Base-by-base conservation (phyloP, 1,140 invertebrate species). In the Pseudoatta argentina region DNA sequence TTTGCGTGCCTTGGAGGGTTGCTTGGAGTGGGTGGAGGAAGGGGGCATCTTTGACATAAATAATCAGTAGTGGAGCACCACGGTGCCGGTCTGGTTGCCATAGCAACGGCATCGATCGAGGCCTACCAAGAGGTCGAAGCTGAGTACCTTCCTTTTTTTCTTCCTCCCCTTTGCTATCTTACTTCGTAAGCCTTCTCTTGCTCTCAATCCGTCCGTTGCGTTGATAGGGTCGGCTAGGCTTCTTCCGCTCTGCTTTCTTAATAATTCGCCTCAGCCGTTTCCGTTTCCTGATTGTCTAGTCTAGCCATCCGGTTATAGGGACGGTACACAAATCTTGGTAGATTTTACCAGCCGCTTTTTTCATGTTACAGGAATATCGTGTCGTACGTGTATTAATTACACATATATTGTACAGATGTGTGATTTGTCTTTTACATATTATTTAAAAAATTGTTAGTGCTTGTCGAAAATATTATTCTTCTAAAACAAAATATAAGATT, bases 31-130 rank as follows among this genome's bases (percentile, higher is more conserved):
- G 55, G 55, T n/a, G 27, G 44, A 59, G 44, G 27, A 90, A 89
- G 88, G 92, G 92, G 90, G 93, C 91, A 95, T 95, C 94, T 94
- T 95, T 95, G 94, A 95, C 94, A 94, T 95, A 94, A 95, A 95
- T 95, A 95, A 95, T 94, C 93, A 94, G 93, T 91, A 94, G 93
- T 93, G 91, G 92, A 95, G 93, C 93, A 94, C 92, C 92, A 91
- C 91, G 91, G 88, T 88, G 86, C 87, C 86, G 39, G 87, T 89
- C 86, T 69, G 83, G 94, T 95, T 87, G 88, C 92, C 91, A 94
- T 94, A 93, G 92, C 86, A 86, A 95, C 94, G 89, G 79, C 91
- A 95, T 95, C 94, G 94, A 95, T 95, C 94, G 93, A 90, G 78
- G 91, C 90, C 78, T 86, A 89, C 85, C 88, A 82, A 88, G 85